Base-by-base conservation (phyloP, 1,140 invertebrate species). In the Procambarus virginalis region DNA sequence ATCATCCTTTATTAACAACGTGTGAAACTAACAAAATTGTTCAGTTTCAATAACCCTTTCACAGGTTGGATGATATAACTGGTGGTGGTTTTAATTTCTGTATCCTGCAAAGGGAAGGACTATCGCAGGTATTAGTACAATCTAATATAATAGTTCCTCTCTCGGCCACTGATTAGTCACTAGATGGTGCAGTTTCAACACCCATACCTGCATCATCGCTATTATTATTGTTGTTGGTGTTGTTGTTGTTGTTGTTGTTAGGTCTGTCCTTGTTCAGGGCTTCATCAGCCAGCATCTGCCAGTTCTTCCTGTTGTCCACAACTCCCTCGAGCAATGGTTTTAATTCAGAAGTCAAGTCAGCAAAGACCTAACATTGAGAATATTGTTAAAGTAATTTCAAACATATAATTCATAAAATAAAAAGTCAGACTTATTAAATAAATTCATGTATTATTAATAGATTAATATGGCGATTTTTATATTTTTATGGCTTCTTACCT, bases 291-390 rank as follows among this genome's bases (percentile, higher is more conserved):
- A 97, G 94, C 91, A 96, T 95, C 77, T 97, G 94, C 98, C 98
- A 99, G 92, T 97, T 96, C 22, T 95, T 94, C 85, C 97, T 96
- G 94, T 99, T 99, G 84, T 95, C 94, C 78, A 95, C 94, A n/a
- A 98, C 97, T 14, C 98, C 97, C 80, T 97, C 96, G 0, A 97
- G 95, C 93, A 99, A 94, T 10, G 97, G 97, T 92, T 96, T 95
- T 85, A 99, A 93, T 91, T 96, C 95, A 34, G 96, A 95, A 2
- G 96, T 97, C 58, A 98, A 94, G 64, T 96, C 94, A 58, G 97
- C 96, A 93, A 99, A 98, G 92, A 97, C 96, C 97, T 99, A 93
- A 0, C 93, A 93, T 94, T 94, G 79, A 84, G 90, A 93, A 60
- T 60, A 80, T 79, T 55, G 12, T 55, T 55, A 55, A 12, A 55